Evolutionary conservation across 2,797 vertebrate genomes (phyloP).

Genomic region (Labroides dimidiatus): DNA sequence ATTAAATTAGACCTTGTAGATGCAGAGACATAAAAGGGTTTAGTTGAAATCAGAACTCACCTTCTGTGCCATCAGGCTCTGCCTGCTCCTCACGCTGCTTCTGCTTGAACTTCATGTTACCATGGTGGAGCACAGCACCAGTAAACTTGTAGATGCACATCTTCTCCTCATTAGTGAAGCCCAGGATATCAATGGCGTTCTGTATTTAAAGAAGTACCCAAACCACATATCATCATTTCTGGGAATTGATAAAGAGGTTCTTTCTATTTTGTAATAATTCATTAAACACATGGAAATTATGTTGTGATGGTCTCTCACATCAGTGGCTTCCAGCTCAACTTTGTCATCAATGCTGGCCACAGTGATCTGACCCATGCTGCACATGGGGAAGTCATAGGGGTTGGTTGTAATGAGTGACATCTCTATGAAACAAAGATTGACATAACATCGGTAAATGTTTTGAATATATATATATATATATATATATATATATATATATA

Average conservation of each 20-base stretch:
- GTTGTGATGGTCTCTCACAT: constrained; percentile 81
- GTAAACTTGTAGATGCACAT: constrained; percentile 88
- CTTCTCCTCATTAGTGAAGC: constrained; percentile 87
- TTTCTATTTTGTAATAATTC: background rate
- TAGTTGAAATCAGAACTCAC: constrained; percentile 58
- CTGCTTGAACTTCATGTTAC: constrained; percentile 91
- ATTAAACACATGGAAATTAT: background rate
- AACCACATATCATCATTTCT: background rate
- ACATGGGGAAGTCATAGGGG: constrained; percentile 89
- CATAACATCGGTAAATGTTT: too few relatives aligned
- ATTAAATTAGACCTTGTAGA: too few relatives aligned
- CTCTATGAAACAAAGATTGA: constrained; percentile 72
- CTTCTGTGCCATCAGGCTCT: constrained; percentile 90
- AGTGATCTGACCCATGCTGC: constrained; percentile 90
- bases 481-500: too few relatives aligned
- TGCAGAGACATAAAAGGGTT: too few relatives aligned
- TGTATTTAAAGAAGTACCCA: constrained; percentile 52
- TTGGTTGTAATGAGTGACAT: constrained; percentile 91
- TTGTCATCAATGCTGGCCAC: constrained; percentile 92
- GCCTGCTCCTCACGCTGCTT: constrained; percentile 92
- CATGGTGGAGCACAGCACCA: constrained; percentile 88
- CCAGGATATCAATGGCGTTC: constrained; percentile 89
- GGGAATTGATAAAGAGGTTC: background rate
- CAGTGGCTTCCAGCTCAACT: constrained; percentile 90
- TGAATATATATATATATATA: too few relatives aligned